Evolutionary conservation across 2,888 invertebrate species (phyloP).

Genomic region (Cataglyphis livida): DNA sequence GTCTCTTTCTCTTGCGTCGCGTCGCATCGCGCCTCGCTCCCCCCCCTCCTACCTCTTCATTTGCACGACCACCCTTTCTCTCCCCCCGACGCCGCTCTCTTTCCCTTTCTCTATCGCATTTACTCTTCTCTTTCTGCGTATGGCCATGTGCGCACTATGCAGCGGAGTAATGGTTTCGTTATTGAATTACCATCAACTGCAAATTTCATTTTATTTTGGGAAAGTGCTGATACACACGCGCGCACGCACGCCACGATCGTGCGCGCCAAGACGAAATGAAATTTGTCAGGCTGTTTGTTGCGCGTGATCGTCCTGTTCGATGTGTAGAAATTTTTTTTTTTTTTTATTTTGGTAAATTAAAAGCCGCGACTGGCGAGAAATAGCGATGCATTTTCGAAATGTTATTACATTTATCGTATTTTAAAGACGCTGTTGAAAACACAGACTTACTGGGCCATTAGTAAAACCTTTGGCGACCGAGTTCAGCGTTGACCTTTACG

Average conservation of each 20-base stretch:
- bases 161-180: constrained; percentile 76
- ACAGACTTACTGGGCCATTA: constrained; percentile 34
- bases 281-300: constrained; percentile 60
- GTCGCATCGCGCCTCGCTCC: constrained; percentile 35
- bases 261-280: constrained; percentile 52
- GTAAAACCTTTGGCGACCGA: constrained; percentile 21
- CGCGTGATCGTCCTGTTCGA: constrained; percentile 47
- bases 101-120: constrained; percentile 54
- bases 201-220: constrained; percentile 76
- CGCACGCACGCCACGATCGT: constrained; percentile 15
- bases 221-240: constrained; percentile 63
- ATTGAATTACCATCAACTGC: constrained; percentile 74
- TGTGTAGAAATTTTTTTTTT: constrained; percentile 25
- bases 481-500: constrained; percentile 32
- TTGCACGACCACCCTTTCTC: constrained; percentile 42
- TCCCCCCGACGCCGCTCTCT: constrained; percentile 11
- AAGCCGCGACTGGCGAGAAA: constrained; percentile 9
- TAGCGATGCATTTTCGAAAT: neutral
- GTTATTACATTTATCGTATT: neutral
- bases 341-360: constrained; percentile 18
- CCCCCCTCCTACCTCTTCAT: constrained; percentile 34
- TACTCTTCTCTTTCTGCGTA: constrained; percentile 68
- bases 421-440: neutral
- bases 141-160: constrained; percentile 67
- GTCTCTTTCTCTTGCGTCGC: constrained; percentile 61